A percentile compares a stretch with the other conserved stretches of the same genome.
phyloP scores from a whole-genome alignment of 2,113 vertebrate species.

The Athene cunicularia region DNA sequence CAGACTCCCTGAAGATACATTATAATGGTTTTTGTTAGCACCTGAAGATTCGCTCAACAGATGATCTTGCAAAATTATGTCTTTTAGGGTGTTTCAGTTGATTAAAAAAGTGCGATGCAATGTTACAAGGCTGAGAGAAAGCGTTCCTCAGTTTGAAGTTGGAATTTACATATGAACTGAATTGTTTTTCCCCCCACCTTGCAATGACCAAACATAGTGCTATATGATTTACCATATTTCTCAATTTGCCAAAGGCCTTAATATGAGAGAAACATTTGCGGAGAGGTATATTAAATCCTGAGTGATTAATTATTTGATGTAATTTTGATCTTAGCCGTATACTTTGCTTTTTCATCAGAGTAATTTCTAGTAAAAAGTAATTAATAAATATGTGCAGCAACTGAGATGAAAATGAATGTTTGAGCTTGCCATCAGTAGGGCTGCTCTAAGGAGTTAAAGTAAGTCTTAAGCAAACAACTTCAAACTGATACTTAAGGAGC shows the following conservation, averaged over 20 bases:
- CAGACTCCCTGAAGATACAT: neutral
- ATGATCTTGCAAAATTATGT: neutral
- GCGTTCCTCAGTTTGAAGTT: neutral
- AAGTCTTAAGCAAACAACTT: neutral
- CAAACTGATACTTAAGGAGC: neutral
- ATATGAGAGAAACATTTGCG: neutral
- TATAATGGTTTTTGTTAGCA: neutral
- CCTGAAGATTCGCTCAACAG: neutral
- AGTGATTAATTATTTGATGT: constrained; percentile 18
- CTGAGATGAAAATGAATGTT: neutral
- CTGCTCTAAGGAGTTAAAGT: neutral
- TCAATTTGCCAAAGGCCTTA: neutral
- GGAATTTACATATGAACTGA: neutral
- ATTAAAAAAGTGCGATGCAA: neutral
- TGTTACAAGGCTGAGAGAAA: neutral
- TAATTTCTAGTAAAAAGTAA: neutral
- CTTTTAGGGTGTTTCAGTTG: neutral
- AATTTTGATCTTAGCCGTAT: neutral
- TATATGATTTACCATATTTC: neutral
- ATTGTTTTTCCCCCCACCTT: neutral
- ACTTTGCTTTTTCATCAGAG: neutral
- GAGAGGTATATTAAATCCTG: neutral
- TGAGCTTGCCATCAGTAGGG: neutral
- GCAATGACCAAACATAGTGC: neutral
- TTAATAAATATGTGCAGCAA: neutral